These are phyloP conservation scores for Tragelaphus strepsiceros DNA, from an alignment of 2,113 vertebrate species.

Conservation along the genomic window DNA sequence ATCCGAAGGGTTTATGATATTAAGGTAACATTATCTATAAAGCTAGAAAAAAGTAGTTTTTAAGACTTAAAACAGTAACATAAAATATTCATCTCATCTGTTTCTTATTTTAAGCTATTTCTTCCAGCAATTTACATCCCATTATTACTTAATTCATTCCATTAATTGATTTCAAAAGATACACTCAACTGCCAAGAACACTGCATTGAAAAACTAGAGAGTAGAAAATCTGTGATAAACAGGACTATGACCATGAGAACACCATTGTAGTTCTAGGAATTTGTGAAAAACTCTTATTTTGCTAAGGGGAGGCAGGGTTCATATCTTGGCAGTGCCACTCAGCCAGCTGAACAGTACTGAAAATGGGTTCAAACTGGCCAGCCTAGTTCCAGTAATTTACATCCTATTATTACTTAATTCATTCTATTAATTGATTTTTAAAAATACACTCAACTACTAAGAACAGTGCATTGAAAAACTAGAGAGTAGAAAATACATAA, in stretches of 20 bases:
- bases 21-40: background rate
- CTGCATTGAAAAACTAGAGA: background rate
- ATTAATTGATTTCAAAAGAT: background rate
- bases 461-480: background rate
- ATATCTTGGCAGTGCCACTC: background rate
- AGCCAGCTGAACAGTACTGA: background rate
- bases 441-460: background rate
- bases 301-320: background rate
- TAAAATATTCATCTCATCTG: background rate
- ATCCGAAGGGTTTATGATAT: background rate
- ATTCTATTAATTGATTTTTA: background rate
- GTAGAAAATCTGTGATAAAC: background rate
- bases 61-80: background rate
- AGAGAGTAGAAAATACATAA: background rate
- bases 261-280: background rate
- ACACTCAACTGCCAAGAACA: background rate
- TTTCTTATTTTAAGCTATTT: constrained; percentile 22
- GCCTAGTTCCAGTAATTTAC: background rate
- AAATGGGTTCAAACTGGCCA: background rate
- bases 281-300: background rate
- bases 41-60: background rate
- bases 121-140: background rate
- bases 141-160: constrained; percentile 20
- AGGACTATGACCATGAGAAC: background rate
- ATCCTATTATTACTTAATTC: constrained; percentile 4